Base-by-base conservation (phyloP, 2,888 invertebrate species). In the Anaspis maculata region DNA sequence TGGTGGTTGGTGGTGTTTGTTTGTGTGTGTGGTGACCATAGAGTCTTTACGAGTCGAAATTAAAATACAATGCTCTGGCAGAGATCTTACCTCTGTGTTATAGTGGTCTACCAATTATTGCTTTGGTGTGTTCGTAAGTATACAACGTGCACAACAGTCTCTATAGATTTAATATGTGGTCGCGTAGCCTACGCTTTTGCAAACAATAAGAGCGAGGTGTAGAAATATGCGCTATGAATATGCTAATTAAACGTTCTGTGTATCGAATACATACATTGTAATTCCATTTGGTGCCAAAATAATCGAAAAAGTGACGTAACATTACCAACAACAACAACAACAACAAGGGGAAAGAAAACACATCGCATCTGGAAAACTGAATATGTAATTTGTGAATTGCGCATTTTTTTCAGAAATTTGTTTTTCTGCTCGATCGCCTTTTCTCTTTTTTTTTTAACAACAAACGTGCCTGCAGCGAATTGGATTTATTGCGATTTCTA, bases 1-100 rank as follows among this genome's bases (percentile, higher is more conserved):
- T 9, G 9, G 19, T 6, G 5, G 5, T 19, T 9, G 19, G 19
- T 19, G 19, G 19, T 9, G 9, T 5, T 19, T 19, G 19, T 57
- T 56, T 54, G 51, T 51, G 56, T 56, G 57, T 54, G 57, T 57
- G 57, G 57, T 53, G 45, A 45, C 44, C 39, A 38, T 37, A 40
- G 48, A 5, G 19, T 19, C 56, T 40, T 40, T 29, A 40, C 40
- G 37, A 40, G 27, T 34, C 21, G 14, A 34, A 40, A 40, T 40
- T 40, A 37, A 40, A 36, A 40, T 40, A 40, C 40, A 40, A 40
- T 40, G 37, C 22, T 22, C 22, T 25, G 7, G 4, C 24, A 26
- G 13, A 36, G 30, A 30, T 36, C 36, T 36, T 27, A 31, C 27
- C 30, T 5, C 19, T 19, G 5, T 9, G 9, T 9, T 9, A 19